Evolutionary conservation across 1,140 invertebrate genomes (phyloP), one percentile per base, ranked within the genome.

Genomic region (Pachyrhynchus sulphureomaculatus): DNA sequence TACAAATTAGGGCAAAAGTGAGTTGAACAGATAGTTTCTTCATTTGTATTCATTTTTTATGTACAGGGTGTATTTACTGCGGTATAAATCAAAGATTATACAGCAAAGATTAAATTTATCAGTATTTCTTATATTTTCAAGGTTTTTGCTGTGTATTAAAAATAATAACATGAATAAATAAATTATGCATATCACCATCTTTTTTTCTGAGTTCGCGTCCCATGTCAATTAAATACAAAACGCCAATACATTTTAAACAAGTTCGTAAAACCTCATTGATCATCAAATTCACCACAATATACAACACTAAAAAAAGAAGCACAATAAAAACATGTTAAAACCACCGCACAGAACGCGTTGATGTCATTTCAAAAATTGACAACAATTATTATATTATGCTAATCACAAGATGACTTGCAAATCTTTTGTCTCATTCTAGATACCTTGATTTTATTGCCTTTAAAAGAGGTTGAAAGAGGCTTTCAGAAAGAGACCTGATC

Each of bases 351-450:
- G n/a, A n/a, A 47, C 21, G 13, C 23, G 18, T 23, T 37, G n/a
- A 45, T 33, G 21, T 17, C 41, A 58, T 63, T 62, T 66, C 67
- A 65, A 64, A 65, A 68, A 62, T 62, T 71, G 69, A 71, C 69
- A 71, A 65, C 67, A 65, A 71, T 71, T 71, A 68, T 51, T 51
- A 51, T 65, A 55, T 71, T 71, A 71, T 71, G 69, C 61, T 71
- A 71, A 71, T 71, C 53, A 67, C 52, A 49, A 23, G 54, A 69
- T 71, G 69, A 71, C 69, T 68, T 69, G 69, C 69, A 51, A 65
- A 68, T 55, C 41, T 32, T 55, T 47, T 21, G 9, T 53, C 51
- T 56, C 47, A 42, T 42, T 45, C 24, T 24, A 12, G 17, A 20
- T 21, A 37, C 13, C 17, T 21, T n/a, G 42, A 13, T 45, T 45